Percentiles rank a stretch among this genome's conserved stretches.
phyloP scores from a whole-genome alignment of 2,888 invertebrate genomes.

The Drosophila mimetica region DNA sequence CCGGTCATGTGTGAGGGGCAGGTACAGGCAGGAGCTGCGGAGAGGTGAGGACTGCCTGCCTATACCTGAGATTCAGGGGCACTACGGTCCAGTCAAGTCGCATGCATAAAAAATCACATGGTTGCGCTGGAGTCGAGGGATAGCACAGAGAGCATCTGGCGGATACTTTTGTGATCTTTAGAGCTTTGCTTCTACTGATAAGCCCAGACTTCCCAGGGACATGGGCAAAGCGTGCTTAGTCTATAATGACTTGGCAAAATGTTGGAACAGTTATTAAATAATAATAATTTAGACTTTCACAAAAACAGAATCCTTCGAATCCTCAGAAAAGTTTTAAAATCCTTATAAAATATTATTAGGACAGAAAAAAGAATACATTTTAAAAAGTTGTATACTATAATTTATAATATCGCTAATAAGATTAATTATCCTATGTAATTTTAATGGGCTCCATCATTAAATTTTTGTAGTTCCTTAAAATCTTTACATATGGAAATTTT shows the following conservation, averaged over 20 bases:
- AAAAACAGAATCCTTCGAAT: too few relatives aligned
- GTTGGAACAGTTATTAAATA: too few relatives aligned
- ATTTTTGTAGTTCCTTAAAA: too few relatives aligned
- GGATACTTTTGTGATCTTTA: constrained; percentile 30
- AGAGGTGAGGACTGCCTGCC: neutral
- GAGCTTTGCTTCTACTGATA: constrained; percentile 17
- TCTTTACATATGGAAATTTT: too few relatives aligned
- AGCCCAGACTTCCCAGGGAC: constrained; percentile 13
- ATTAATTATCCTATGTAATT: too few relatives aligned
- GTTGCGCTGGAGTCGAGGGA: constrained; percentile 15
- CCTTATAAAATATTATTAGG: too few relatives aligned
- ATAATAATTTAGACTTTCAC: too few relatives aligned
- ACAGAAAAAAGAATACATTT: too few relatives aligned
- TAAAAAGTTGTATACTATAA: too few relatives aligned
- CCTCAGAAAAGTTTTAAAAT: too few relatives aligned
- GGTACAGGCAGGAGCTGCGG: neutral
- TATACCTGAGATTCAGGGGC: constrained; percentile 37
- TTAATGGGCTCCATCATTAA: too few relatives aligned
- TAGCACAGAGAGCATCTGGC: constrained; percentile 38
- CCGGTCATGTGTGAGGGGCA: constrained; percentile 50
- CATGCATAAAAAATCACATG: constrained; percentile 44
- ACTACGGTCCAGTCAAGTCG: constrained; percentile 7
- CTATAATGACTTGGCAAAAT: neutral
- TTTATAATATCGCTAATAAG: too few relatives aligned
- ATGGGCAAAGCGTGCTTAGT: neutral